Percentiles rank a stretch among this genome's conserved stretches.
These are phyloP conservation scores for Odontomyia ornata DNA, from an alignment of 2,888 invertebrate species.

Conservation along the genomic window DNA sequence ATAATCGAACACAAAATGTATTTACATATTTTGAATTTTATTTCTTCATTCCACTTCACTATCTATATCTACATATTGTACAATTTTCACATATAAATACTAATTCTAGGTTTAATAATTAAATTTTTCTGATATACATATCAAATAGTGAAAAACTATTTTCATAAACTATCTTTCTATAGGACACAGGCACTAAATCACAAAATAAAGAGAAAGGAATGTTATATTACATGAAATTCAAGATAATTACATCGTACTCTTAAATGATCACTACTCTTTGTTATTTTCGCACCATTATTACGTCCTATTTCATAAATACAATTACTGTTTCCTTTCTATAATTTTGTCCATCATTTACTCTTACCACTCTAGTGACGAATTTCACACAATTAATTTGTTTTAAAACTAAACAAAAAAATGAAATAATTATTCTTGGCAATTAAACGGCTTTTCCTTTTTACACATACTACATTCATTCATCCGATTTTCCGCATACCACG, in stretches of 20 bases:
- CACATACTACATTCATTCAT: too few relatives aligned
- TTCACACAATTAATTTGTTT: too few relatives aligned
- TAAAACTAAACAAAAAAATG: too few relatives aligned
- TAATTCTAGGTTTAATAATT: conserved; percentile 19
- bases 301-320: too few relatives aligned
- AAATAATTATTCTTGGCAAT: too few relatives aligned
- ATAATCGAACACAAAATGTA: too few relatives aligned
- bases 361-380: too few relatives aligned
- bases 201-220: conserved; percentile 41
- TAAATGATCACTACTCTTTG: background rate
- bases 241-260: conserved; percentile 47
- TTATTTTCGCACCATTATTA: conserved; percentile 20
- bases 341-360: too few relatives aligned
- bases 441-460: too few relatives aligned
- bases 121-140: conserved; percentile 28
- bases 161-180: background rate
- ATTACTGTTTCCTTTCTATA: too few relatives aligned
- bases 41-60: background rate
- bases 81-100: conserved; percentile 23
- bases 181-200: conserved; percentile 22
- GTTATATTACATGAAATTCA: background rate
- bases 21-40: too few relatives aligned
- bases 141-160: conserved; percentile 27
- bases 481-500: too few relatives aligned
- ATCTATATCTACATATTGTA: conserved; percentile 31